phyloP scores from a whole-genome alignment of 2,113 vertebrate genomes.

The Petroica traversi region DNA sequence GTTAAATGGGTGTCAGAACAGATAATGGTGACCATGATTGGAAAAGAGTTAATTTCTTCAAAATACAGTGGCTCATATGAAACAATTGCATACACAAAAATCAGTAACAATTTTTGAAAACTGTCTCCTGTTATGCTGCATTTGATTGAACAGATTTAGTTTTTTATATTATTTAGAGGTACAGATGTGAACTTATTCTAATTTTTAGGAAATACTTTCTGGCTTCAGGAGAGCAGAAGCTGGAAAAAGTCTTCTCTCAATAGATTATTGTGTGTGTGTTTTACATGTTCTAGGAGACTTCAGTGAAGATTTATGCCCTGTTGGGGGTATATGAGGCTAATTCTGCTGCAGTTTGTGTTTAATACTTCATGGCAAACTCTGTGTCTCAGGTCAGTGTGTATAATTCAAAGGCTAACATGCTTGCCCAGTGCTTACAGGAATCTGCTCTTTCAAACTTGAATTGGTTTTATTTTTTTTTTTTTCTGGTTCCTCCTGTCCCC shows the following conservation, averaged over 20 bases:
- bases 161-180: background rate
- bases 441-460: background rate
- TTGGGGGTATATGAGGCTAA: background rate
- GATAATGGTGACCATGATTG: background rate
- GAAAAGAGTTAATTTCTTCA: constrained; percentile 21
- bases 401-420: background rate
- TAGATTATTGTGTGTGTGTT: background rate
- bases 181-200: background rate
- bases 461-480: background rate
- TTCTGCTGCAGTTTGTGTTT: background rate
- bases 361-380: background rate
- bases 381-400: background rate
- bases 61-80: background rate
- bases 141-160: background rate
- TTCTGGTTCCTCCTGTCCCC: fast-evolving
- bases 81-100: background rate
- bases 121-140: background rate
- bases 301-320: background rate
- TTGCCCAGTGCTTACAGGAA: background rate
- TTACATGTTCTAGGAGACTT: background rate
- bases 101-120: background rate
- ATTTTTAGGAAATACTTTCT: background rate
- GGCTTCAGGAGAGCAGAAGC: background rate
- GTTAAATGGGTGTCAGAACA: constrained; percentile 9
- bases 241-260: background rate